Percentiles rank a stretch among this genome's conserved stretches.
Evolutionary conservation across 2,113 vertebrate genomes (phyloP).

Genomic region (Indri indri): DNA sequence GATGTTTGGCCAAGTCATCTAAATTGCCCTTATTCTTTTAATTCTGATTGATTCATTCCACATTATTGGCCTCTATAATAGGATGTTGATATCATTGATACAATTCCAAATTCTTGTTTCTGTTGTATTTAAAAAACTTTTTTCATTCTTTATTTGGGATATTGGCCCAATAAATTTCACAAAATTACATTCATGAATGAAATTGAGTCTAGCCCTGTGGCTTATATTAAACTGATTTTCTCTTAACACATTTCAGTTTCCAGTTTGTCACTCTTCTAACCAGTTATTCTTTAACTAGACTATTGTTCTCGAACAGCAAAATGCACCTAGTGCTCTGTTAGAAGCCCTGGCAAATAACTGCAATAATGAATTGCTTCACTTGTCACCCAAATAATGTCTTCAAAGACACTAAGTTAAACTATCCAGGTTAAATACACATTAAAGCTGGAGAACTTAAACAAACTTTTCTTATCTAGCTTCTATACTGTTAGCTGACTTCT

Average conservation of each 20-base stretch:
- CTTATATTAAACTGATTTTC: constrained; percentile 35
- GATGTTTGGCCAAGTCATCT: constrained; percentile 25
- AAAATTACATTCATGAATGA: background rate
- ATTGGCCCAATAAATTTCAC: constrained; percentile 10
- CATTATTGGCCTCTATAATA: background rate
- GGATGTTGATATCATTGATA: background rate
- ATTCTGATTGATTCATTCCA: background rate
- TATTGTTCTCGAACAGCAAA: constrained; percentile 6
- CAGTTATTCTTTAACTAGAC: constrained; percentile 56
- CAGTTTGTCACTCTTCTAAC: background rate
- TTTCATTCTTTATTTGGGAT: constrained; percentile 5
- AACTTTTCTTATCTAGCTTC: constrained; percentile 54
- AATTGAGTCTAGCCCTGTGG: background rate
- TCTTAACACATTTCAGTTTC: constrained; percentile 17
- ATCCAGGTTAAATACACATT: constrained; percentile 52
- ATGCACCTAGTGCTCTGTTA: background rate
- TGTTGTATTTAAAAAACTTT: background rate
- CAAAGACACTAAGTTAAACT: constrained; percentile 62
- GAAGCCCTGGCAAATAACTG: constrained; percentile 44
- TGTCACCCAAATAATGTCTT: constrained; percentile 42
- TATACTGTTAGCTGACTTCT: constrained; percentile 33
- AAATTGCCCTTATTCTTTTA: constrained; percentile 16
- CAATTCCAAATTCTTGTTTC: constrained; percentile 7
- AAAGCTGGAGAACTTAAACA: constrained; percentile 10
- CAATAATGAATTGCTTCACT: constrained; percentile 42